Evolutionary conservation across 2,888 invertebrate species (phyloP).

Genomic region (Macropis europaea): DNA sequence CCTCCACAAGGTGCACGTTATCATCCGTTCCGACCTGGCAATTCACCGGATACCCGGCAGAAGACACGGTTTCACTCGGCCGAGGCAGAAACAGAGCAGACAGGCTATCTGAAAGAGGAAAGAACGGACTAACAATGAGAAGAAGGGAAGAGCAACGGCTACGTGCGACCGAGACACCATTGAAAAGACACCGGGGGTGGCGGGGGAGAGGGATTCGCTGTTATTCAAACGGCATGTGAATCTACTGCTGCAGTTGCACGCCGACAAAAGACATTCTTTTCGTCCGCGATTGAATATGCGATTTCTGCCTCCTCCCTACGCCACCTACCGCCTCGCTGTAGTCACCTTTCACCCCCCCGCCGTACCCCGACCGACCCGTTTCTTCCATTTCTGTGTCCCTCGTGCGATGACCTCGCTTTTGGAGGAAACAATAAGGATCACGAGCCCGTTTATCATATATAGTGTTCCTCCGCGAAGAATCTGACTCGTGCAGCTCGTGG

Average conservation of each 20-base stretch:
- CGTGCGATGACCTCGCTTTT: conserved; percentile 8
- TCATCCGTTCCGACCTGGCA: too few species aligned
- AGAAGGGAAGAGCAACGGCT: not conserved
- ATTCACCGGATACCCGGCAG: conserved; percentile 4
- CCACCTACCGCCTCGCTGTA: conserved; percentile 2
- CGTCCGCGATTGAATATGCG: conserved; percentile 72
- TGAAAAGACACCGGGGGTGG: conserved; percentile 2
- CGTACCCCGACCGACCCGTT: not conserved
- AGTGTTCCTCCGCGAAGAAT: not conserved
- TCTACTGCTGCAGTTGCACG: conserved; percentile 61
- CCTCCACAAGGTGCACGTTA: too few species aligned
- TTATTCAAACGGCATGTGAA: conserved; percentile 74
- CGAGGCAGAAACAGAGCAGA: not conserved
- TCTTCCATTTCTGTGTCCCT: not conserved
- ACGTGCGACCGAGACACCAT: conserved; percentile 28
- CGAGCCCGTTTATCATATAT: conserved; percentile 44
- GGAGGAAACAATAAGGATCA: conserved; percentile 47
- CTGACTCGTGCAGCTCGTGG: too few species aligned
- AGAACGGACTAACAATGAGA: conserved; percentile 1
- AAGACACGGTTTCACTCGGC: conserved; percentile 13
- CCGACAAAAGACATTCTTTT: conserved; percentile 76
- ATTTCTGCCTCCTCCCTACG: conserved; percentile 53
- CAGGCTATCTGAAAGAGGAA: conserved; percentile 11
- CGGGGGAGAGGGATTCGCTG: conserved; percentile 41
- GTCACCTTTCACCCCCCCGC: conserved; percentile 9